Conservation (phyloP, 2,797 vertebrate genomes). For the Spea hammondii region DNA sequence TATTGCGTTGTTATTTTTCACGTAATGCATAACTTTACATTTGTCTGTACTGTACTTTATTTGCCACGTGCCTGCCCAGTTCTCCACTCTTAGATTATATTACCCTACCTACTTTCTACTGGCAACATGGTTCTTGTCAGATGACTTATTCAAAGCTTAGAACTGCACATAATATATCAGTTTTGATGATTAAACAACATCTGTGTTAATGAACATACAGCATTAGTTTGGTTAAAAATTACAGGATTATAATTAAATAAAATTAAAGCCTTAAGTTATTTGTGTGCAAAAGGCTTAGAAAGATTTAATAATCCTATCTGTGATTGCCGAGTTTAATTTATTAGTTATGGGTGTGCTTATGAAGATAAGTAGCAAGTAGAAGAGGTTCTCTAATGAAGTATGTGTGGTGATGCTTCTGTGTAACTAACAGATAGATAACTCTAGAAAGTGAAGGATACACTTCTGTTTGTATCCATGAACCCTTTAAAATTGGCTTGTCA, state of each 20-base stretch:
- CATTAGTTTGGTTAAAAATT: not conserved
- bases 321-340: not conserved
- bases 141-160: too few relatives aligned
- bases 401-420: not conserved
- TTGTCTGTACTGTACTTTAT: too few relatives aligned
- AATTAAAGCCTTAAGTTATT: not conserved
- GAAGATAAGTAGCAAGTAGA: conserved; percentile 5
- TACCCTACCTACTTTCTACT: too few relatives aligned
- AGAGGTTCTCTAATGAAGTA: not conserved
- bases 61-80: too few relatives aligned
- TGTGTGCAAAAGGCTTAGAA: not conserved
- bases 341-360: not conserved
- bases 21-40: too few relatives aligned
- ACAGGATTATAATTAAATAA: conserved; percentile 5
- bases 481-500: conserved; percentile 1
- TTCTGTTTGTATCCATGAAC: not conserved
- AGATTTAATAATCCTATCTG: not conserved
- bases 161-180: too few relatives aligned
- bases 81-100: too few relatives aligned
- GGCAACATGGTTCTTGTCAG: too few relatives aligned
- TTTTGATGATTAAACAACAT: not conserved
- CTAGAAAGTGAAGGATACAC: not conserved
- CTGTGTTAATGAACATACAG: not conserved
- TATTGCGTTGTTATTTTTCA: too few relatives aligned
- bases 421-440: not conserved